Evolutionary conservation across 2,113 vertebrate species (phyloP).

Genomic region (Pagrus major): DNA sequence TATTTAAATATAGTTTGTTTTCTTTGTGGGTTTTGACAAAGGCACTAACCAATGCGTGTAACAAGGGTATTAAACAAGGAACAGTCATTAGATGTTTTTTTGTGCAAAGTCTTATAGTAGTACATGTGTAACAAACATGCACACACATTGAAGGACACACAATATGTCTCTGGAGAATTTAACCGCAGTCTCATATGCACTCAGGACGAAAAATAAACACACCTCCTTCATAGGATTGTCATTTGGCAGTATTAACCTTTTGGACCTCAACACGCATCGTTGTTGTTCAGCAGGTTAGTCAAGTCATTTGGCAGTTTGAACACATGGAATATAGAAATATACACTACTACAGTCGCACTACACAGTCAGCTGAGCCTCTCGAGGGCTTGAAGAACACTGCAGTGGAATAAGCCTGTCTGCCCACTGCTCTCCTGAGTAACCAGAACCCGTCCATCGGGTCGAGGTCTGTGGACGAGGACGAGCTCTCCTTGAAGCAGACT

Average conservation of each 20-base stretch:
- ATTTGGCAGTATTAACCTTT: constrained; percentile 55
- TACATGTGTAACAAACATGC: constrained; percentile 69
- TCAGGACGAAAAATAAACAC: constrained; percentile 64
- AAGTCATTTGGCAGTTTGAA: constrained; percentile 67
- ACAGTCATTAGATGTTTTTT: constrained; percentile 65
- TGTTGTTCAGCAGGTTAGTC: constrained; percentile 37
- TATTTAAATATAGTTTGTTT: constrained; percentile 63
- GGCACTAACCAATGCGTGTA: constrained; percentile 74
- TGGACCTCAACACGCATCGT: constrained; percentile 15
- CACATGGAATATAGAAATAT: constrained; percentile 46
- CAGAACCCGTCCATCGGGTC: constrained; percentile 82
- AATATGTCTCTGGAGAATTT: constrained; percentile 51
- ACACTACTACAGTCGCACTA: constrained; percentile 19
- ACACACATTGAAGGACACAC: constrained; percentile 53
- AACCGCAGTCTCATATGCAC: constrained; percentile 34
- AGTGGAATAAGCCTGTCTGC: constrained; percentile 83
- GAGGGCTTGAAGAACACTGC: constrained; percentile 77
- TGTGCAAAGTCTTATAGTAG: constrained; percentile 68
- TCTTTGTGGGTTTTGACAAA: constrained; percentile 71
- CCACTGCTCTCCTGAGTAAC: constrained; percentile 83
- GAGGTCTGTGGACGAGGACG: constrained; percentile 83
- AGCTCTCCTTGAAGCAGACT: constrained; percentile 84
- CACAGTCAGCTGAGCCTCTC: constrained; percentile 81
- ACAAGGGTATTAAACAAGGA: constrained; percentile 64
- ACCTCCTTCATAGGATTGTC: constrained; percentile 50